Percentiles rank a stretch among this genome's conserved stretches.
phyloP scores from a whole-genome alignment of 2,113 vertebrate genomes.

The Pseudopodoces humilis region DNA sequence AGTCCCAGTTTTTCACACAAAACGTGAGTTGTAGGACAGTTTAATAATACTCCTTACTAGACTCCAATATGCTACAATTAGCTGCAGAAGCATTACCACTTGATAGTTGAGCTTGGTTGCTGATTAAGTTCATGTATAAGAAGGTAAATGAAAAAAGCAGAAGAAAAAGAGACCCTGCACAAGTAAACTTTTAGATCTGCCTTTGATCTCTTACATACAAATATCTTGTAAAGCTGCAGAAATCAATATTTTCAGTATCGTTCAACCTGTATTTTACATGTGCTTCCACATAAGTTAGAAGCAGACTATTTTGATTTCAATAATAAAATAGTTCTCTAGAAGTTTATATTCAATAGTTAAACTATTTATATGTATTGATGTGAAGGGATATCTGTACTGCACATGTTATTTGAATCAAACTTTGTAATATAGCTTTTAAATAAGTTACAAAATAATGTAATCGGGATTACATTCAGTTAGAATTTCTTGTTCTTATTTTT shows the following conservation, averaged over 20 bases:
- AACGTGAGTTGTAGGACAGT: slow-evolving; percentile 51
- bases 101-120: background rate
- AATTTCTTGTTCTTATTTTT: slow-evolving; percentile 46
- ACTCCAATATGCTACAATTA: slow-evolving; percentile 16
- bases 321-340: slow-evolving; percentile 42
- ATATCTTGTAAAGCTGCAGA: slow-evolving; percentile 29
- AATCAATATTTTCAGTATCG: background rate
- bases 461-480: background rate
- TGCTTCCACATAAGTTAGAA: background rate
- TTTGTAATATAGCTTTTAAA: slow-evolving; percentile 6
- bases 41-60: slow-evolving; percentile 57
- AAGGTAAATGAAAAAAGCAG: slow-evolving; percentile 21
- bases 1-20: slow-evolving; percentile 51
- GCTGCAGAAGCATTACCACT: slow-evolving; percentile 19
- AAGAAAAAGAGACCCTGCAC: background rate
- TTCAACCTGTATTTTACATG: background rate
- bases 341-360: slow-evolving; percentile 47
- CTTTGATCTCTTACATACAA: slow-evolving; percentile 34
- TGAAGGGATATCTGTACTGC: slow-evolving; percentile 24
- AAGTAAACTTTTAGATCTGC: background rate
- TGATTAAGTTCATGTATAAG: background rate
- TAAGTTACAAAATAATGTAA: slow-evolving; percentile 38
- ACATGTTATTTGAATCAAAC: slow-evolving; percentile 46
- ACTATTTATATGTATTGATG: slow-evolving; percentile 32
- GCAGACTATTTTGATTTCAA: slow-evolving; percentile 30